phyloP scores from a whole-genome alignment of 2,888 invertebrate species.

The Kuschelorhynchus macadamiae region DNA sequence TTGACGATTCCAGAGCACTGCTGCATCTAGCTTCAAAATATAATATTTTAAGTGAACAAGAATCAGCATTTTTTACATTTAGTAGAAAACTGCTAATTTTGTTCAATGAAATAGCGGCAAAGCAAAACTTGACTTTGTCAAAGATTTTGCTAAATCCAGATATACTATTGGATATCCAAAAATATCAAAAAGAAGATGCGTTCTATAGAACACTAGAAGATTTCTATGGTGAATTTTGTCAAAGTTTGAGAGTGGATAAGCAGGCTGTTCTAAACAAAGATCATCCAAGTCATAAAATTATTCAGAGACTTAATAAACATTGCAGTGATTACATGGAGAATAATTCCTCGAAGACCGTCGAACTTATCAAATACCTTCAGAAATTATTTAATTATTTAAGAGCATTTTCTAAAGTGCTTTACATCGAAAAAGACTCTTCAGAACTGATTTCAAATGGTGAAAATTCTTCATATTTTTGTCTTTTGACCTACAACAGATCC shows the following conservation, averaged over 20 bases:
- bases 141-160: slow-evolving; percentile 59
- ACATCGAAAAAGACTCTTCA: slow-evolving; percentile 63
- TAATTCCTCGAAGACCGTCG: slow-evolving; percentile 14
- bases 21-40: slow-evolving; percentile 56
- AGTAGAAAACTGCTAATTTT: slow-evolving; percentile 58
- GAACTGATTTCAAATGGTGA: slow-evolving; percentile 64
- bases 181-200: slow-evolving; percentile 55
- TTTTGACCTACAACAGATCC: slow-evolving; percentile 72
- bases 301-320: slow-evolving; percentile 70
- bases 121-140: slow-evolving; percentile 54
- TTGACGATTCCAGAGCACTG: slow-evolving; percentile 59
- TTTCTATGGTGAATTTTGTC: slow-evolving; percentile 70
- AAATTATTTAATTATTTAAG: slow-evolving; percentile 74
- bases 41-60: slow-evolving; percentile 51
- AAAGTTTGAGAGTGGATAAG: slow-evolving; percentile 55
- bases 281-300: slow-evolving; percentile 71
- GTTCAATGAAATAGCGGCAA: slow-evolving; percentile 55
- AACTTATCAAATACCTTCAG: slow-evolving; percentile 67
- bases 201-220: slow-evolving; percentile 65
- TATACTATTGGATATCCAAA: slow-evolving; percentile 56
- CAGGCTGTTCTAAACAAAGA: slow-evolving; percentile 68
- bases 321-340: slow-evolving; percentile 58
- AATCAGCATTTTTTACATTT: slow-evolving; percentile 59
- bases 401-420: slow-evolving; percentile 71
- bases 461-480: slow-evolving; percentile 69